Percentiles rank a stretch among this genome's conserved stretches.
phyloP scores from a whole-genome alignment of 2,113 vertebrate species.

The Lonchura striata region DNA sequence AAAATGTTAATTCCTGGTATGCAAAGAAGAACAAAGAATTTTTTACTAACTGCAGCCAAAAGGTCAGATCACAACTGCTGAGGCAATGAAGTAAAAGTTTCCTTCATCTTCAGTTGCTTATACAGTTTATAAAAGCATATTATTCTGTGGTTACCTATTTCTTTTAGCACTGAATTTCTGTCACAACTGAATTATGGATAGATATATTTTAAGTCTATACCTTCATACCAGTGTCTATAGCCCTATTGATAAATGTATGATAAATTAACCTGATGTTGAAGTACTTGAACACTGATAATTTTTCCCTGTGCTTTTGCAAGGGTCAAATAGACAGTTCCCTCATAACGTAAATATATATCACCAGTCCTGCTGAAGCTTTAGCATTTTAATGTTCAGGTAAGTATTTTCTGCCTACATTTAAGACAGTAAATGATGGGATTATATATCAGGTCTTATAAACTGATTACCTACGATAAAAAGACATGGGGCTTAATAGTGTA shows the following conservation, averaged over 20 bases:
- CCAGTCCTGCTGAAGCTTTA: background rate
- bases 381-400: background rate
- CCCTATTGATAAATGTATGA: background rate
- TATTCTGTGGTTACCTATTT: conserved; percentile 51
- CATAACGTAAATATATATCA: background rate
- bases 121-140: conserved; percentile 45
- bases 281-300: background rate
- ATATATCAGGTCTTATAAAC: background rate
- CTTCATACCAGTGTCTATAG: background rate
- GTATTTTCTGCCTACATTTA: background rate
- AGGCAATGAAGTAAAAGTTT: conserved; percentile 55
- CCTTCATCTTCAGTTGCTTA: conserved; percentile 34
- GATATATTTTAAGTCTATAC: background rate
- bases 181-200: conserved; percentile 13
- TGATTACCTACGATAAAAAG: background rate
- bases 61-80: conserved; percentile 60
- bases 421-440: background rate
- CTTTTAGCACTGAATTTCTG: conserved; percentile 17
- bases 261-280: background rate
- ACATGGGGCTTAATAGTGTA: background rate
- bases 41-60: conserved; percentile 29
- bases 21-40: conserved; percentile 20
- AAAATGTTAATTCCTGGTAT: conserved; percentile 65
- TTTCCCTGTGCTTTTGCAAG: background rate
- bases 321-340: background rate